phyloP scores from a whole-genome alignment of 2,888 invertebrate genomes.

The Melanotus villosus region DNA sequence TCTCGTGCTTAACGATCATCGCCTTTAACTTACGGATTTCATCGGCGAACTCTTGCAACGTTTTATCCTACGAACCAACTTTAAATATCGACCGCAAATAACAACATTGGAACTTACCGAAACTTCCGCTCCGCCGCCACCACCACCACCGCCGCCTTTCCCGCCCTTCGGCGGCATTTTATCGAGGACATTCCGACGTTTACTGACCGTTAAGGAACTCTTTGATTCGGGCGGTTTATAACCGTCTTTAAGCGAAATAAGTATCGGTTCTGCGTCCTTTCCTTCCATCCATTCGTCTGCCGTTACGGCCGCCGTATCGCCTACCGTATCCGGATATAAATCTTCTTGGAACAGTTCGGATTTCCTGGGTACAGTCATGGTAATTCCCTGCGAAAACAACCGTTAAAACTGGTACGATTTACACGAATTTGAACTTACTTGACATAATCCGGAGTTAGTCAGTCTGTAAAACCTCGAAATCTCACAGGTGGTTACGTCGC shows the following conservation, averaged over 20 bases:
- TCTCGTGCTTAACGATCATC: conserved; percentile 95
- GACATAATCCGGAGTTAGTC: conserved; percentile 94
- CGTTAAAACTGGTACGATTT: too few relatives aligned
- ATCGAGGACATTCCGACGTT: conserved; percentile 85
- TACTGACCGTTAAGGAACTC: conserved; percentile 80
- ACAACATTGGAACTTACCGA: conserved; percentile 62
- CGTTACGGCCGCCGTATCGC: conserved; percentile 89
- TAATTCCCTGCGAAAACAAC: conserved; percentile 75
- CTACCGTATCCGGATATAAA: conserved; percentile 94
- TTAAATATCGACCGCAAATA: too few relatives aligned
- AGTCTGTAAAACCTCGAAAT: conserved; percentile 95
- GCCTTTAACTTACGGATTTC: conserved; percentile 93
- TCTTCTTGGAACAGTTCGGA: conserved; percentile 98
- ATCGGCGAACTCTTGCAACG: conserved; percentile 87
- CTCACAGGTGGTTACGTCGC: conserved; percentile 95
- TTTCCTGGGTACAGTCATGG: conserved; percentile 99
- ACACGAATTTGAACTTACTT: conserved; percentile 69
- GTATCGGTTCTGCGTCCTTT: conserved; percentile 89
- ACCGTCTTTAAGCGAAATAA: conserved; percentile 92
- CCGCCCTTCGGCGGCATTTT: conserved; percentile 72
- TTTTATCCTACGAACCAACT: conserved; percentile 80
- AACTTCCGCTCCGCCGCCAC: conserved; percentile 47
- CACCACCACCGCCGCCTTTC: conserved; percentile 54
- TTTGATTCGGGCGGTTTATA: conserved; percentile 79
- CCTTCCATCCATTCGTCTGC: conserved; percentile 96